phyloP scores from a whole-genome alignment of 1,140 invertebrate species.

The Nomia melanderi region DNA sequence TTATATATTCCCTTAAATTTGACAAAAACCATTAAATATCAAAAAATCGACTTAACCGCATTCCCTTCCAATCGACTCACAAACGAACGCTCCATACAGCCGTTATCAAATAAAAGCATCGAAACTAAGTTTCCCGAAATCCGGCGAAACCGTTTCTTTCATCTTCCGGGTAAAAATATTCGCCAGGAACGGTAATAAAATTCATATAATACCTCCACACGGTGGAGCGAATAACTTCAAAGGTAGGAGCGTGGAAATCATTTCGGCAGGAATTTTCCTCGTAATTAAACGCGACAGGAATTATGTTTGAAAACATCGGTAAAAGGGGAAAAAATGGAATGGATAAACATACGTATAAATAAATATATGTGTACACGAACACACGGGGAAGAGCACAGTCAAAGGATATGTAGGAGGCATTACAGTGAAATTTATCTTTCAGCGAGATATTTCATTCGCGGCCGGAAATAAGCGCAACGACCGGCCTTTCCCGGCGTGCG shows the following conservation, averaged over 20 bases:
- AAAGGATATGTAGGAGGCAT: no score
- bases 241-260: not conserved
- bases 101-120: no score
- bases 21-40: no score
- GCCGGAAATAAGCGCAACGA: conserved; percentile 10
- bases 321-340: not conserved
- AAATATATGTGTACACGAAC: conserved; percentile 8
- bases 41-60: no score
- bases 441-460: conserved; percentile 14
- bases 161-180: no score
- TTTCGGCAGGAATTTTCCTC: not conserved
- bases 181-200: no score
- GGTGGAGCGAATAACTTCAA: not conserved
- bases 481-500: not conserved
- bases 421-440: conserved; percentile 20
- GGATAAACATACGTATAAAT: not conserved
- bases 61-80: no score
- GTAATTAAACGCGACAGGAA: not conserved
- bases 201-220: not conserved
- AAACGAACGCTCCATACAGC: no score
- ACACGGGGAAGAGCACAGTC: no score
- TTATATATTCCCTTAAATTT: no score
- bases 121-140: no score
- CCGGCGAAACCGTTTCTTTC: no score
- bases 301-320: not conserved